Percentiles rank a stretch among this genome's conserved stretches.
Conservation (phyloP, 2,113 vertebrate species). For the Petaurus breviceps region DNA sequence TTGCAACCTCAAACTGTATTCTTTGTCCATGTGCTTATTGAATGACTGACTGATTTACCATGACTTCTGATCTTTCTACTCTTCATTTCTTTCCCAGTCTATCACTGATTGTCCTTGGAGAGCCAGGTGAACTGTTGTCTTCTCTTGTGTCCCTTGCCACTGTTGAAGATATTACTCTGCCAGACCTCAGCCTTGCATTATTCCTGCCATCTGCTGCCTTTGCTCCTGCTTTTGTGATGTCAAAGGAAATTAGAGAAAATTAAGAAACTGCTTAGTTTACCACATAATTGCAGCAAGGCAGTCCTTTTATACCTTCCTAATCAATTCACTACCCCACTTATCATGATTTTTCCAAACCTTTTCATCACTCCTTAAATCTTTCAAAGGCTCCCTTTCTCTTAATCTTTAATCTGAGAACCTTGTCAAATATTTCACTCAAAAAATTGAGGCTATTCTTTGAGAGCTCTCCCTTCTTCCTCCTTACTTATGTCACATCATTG, state of each 20-base stretch:
- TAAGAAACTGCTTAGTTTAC: background rate
- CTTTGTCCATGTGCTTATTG: background rate
- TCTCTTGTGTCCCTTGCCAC: background rate
- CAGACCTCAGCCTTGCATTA: background rate
- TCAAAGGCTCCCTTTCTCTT: background rate
- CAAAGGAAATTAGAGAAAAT: background rate
- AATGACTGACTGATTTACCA: background rate
- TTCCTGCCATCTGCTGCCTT: background rate
- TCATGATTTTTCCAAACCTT: background rate
- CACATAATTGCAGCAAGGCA: background rate
- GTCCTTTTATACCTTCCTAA: background rate
- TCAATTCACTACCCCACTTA: background rate
- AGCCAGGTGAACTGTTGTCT: background rate
- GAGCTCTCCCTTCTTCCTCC: background rate
- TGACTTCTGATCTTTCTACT: background rate
- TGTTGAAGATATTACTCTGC: background rate
- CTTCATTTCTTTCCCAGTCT: background rate
- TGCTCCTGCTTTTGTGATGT: background rate
- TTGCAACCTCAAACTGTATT: background rate
- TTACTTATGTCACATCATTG: background rate
- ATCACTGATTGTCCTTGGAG: background rate
- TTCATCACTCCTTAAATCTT: background rate
- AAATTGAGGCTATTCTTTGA: too few relatives aligned
- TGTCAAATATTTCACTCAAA: background rate
- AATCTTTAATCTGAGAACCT: background rate